Conservation (phyloP, 2,113 vertebrate genomes). For the Forbesichthys agassizii region DNA sequence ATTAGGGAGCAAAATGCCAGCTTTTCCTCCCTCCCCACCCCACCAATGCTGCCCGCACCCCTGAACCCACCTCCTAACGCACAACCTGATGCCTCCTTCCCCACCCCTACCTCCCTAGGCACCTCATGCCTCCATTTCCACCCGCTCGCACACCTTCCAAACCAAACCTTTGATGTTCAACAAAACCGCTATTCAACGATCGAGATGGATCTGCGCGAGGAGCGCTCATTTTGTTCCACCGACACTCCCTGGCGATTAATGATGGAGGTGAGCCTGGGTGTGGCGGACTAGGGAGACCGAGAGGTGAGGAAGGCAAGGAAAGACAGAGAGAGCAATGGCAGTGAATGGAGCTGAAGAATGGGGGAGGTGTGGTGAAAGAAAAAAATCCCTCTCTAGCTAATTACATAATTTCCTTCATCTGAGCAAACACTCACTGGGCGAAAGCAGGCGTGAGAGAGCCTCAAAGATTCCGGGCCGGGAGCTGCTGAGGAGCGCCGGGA, state of each 20-base stretch:
- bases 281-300: constrained; percentile 46
- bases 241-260: constrained; percentile 83
- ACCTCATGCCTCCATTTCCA: constrained; percentile 40
- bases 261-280: constrained; percentile 78
- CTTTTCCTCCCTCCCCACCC: constrained; percentile 79
- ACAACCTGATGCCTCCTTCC: constrained; percentile 40
- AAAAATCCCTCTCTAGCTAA: constrained; percentile 85
- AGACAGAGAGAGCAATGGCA: constrained; percentile 13
- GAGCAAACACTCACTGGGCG: constrained; percentile 86
- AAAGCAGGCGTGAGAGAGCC: constrained; percentile 66
- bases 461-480: constrained; percentile 50
- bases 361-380: constrained; percentile 59
- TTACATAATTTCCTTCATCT: constrained; percentile 97
- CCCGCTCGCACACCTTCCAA: constrained; percentile 41
- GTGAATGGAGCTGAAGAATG: constrained; percentile 2
- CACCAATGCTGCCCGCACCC: constrained; percentile 50
- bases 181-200: constrained; percentile 87
- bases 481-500: constrained; percentile 45
- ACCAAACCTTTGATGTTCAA: constrained; percentile 74
- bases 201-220: constrained; percentile 82
- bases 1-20: constrained; percentile 88
- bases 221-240: constrained; percentile 60
- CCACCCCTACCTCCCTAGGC: constrained; percentile 18
- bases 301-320: not conserved
- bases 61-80: constrained; percentile 60